Percentiles rank a stretch among this genome's conserved stretches.
phyloP scores from a whole-genome alignment of 2,113 vertebrate genomes.

The Beaufortia kweichowensis region DNA sequence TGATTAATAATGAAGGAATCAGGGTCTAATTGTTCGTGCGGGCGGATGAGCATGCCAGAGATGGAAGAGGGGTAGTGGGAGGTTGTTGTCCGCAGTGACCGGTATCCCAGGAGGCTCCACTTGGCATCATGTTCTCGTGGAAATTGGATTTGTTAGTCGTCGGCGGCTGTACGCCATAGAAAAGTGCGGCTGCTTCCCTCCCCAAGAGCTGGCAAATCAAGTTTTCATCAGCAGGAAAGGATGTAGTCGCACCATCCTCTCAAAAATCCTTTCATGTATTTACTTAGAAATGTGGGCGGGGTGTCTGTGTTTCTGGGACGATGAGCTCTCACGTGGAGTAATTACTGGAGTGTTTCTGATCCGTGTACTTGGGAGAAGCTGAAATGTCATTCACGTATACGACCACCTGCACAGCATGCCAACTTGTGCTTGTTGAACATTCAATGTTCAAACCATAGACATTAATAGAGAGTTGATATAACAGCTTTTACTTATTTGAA shows the following conservation, averaged over 20 bases:
- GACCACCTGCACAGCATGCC: neutral
- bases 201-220: constrained; percentile 44
- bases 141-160: constrained; percentile 57
- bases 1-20: constrained; percentile 76
- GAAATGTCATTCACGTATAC: constrained; percentile 4
- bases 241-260: constrained; percentile 37
- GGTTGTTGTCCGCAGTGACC: constrained; percentile 41
- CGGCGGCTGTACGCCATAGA: constrained; percentile 21
- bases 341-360: constrained; percentile 29
- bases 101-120: constrained; percentile 34
- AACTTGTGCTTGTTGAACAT: too few species aligned
- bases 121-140: constrained; percentile 50
- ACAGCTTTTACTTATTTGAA: too few species aligned
- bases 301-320: constrained; percentile 5
- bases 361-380: constrained; percentile 24
- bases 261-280: constrained; percentile 39
- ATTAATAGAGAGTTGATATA: too few species aligned
- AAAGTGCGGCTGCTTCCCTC: constrained; percentile 35
- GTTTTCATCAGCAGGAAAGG: constrained; percentile 53
- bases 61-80: constrained; percentile 22
- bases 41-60: constrained; percentile 21
- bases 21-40: constrained; percentile 73
- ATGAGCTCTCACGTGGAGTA: constrained; percentile 3
- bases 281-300: constrained; percentile 17
- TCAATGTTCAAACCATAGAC: too few species aligned